Conservation (phyloP, 2,797 vertebrate species). For the Hozukius guyotensis region DNA sequence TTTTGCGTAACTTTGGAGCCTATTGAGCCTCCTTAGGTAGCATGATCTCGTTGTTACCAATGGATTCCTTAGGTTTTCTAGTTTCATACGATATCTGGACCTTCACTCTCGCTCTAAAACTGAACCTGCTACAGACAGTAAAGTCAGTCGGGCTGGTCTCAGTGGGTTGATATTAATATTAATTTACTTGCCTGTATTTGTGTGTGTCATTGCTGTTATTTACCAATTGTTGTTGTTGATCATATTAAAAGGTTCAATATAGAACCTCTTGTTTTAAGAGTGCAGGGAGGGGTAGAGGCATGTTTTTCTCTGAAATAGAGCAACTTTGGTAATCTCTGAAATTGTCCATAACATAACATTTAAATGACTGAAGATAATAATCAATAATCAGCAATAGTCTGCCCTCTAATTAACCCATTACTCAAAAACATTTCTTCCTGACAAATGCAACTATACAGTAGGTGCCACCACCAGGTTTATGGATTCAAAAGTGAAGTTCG, state of each 20-base stretch:
- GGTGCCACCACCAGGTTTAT: neutral
- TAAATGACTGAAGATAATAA: too few relatives aligned
- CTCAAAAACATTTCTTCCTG: neutral
- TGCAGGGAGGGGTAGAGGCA: neutral
- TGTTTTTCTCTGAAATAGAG: neutral
- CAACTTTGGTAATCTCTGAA: too few relatives aligned
- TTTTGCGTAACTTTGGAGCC: too few relatives aligned
- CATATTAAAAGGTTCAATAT: neutral
- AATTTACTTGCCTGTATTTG: neutral
- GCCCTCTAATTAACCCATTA: neutral
- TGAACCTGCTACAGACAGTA: too few relatives aligned
- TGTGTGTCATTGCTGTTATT: neutral
- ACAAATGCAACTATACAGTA: neutral
- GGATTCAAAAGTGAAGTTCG: neutral
- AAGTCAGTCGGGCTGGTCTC: rapidly evolving
- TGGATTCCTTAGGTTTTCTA: too few relatives aligned
- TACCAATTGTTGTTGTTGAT: neutral
- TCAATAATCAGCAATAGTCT: neutral
- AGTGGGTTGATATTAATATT: too few relatives aligned
- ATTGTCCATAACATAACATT: too few relatives aligned
- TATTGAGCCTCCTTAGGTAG: too few relatives aligned
- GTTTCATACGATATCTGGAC: too few relatives aligned
- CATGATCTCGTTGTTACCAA: too few relatives aligned
- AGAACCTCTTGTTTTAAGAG: neutral
- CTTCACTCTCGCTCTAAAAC: too few relatives aligned